A percentile compares a stretch with the other conserved stretches of the same genome.
These are phyloP conservation scores for Antheraea yamamai DNA, from an alignment of 2,888 invertebrate species.

Conservation along the genomic window DNA sequence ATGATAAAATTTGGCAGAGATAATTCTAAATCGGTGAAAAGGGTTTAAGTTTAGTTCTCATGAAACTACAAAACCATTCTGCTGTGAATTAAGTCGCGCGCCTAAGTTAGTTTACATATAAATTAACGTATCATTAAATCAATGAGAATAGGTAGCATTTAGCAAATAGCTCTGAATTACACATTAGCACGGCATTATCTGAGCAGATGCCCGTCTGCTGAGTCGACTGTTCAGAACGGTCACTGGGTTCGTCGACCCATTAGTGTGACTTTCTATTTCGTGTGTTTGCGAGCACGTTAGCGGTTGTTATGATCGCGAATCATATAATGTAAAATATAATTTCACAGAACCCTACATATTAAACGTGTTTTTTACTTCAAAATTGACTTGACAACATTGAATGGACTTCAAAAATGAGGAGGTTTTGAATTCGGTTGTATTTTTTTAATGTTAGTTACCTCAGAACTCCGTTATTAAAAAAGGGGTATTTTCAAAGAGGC, in stretches of 20 bases:
- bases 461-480: too few species aligned
- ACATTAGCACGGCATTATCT: constrained; percentile 1
- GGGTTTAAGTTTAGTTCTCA: too few species aligned
- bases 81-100: too few species aligned
- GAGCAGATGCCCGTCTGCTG: constrained; percentile 30
- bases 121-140: not conserved
- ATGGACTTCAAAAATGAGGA: too few species aligned
- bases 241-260: constrained; percentile 52
- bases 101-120: not conserved
- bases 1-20: too few species aligned
- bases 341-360: not conserved
- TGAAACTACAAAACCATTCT: too few species aligned
- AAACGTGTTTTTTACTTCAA: not conserved
- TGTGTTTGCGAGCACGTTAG: constrained; percentile 36
- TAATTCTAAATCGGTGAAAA: too few species aligned
- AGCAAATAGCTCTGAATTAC: not conserved
- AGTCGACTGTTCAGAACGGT: constrained; percentile 34
- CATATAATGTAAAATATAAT: constrained; percentile 17
- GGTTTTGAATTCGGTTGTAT: too few species aligned
- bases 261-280: constrained; percentile 67
- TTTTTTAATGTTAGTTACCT: too few species aligned
- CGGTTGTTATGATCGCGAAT: constrained; percentile 16
- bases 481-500: too few species aligned
- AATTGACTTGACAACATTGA: not conserved
- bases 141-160: not conserved